phyloP scores from a whole-genome alignment of 1,140 invertebrate species.

The Ladona fulva region DNA sequence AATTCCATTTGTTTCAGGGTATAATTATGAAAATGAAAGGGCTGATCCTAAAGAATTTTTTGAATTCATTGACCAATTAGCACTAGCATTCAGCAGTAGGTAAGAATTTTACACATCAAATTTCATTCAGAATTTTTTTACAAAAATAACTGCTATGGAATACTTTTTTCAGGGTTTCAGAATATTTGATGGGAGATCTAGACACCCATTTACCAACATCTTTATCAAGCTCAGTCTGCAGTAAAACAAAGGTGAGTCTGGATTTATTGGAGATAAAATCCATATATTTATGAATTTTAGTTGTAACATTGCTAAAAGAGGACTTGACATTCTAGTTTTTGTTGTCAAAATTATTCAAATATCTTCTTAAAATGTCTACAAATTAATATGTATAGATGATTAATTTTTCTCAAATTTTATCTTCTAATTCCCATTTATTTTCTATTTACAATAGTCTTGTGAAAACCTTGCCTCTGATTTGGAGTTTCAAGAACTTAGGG shows the following conservation, averaged over 20 bases:
- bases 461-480: slow-evolving; percentile 30
- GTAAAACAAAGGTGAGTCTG: slow-evolving; percentile 32
- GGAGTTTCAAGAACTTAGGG: slow-evolving; percentile 21
- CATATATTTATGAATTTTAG: too few relatives aligned
- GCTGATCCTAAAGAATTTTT: slow-evolving; percentile 35
- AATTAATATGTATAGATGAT: too few relatives aligned
- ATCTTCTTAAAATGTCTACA: too few relatives aligned
- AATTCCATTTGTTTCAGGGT: slow-evolving; percentile 28
- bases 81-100: slow-evolving; percentile 45
- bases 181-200: slow-evolving; percentile 46
- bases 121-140: not conserved
- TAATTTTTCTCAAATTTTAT: too few relatives aligned
- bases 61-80: slow-evolving; percentile 44
- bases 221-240: slow-evolving; percentile 27
- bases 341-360: too few relatives aligned
- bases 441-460: slow-evolving; percentile 30
- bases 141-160: not conserved
- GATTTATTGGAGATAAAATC: too few relatives aligned
- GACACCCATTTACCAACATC: slow-evolving; percentile 30
- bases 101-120: slow-evolving; percentile 26
- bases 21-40: slow-evolving; percentile 38
- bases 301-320: too few relatives aligned
- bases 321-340: too few relatives aligned
- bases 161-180: slow-evolving; percentile 40
- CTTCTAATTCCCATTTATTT: too few relatives aligned